Percentiles rank a stretch among this genome's conserved stretches.
phyloP scores from a whole-genome alignment of 2,797 vertebrate genomes.

The Amblyraja radiata region DNA sequence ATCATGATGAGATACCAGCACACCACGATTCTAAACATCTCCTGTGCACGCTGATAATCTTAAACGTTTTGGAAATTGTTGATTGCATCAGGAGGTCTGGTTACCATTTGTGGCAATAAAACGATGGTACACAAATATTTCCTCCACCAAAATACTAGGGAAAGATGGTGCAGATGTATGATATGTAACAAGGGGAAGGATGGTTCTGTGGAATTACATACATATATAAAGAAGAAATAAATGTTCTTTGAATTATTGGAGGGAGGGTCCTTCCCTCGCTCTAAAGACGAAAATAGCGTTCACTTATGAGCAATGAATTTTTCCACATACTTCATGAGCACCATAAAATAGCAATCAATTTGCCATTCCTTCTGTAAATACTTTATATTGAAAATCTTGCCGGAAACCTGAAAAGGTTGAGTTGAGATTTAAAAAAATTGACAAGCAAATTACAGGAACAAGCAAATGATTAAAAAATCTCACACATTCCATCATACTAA shows the following conservation, averaged over 20 bases:
- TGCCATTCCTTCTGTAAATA: neutral
- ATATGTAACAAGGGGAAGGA: too few species aligned
- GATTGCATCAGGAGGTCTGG: neutral
- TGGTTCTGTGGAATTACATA: neutral
- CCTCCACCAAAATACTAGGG: neutral
- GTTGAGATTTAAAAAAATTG: neutral
- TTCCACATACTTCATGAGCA: slow-evolving; percentile 19
- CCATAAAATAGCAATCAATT: neutral
- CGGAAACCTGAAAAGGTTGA: neutral
- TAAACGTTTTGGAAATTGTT: neutral
- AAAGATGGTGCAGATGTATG: neutral
- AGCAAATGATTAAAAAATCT: neutral
- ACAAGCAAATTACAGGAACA: neutral
- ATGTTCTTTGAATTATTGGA: neutral
- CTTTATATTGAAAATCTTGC: neutral
- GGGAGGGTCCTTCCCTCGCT: too few species aligned
- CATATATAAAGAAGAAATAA: neutral
- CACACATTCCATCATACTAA: neutral
- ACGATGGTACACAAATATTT: neutral
- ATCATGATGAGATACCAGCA: slow-evolving; percentile 17
- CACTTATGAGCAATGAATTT: neutral
- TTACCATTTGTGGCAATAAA: slow-evolving; percentile 5
- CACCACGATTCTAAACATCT: neutral
- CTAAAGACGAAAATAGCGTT: neutral
- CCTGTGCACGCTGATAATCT: neutral